Percentiles rank a stretch among this genome's conserved stretches.
phyloP scores from a whole-genome alignment of 2,113 vertebrate species.

The Clupea harengus region DNA sequence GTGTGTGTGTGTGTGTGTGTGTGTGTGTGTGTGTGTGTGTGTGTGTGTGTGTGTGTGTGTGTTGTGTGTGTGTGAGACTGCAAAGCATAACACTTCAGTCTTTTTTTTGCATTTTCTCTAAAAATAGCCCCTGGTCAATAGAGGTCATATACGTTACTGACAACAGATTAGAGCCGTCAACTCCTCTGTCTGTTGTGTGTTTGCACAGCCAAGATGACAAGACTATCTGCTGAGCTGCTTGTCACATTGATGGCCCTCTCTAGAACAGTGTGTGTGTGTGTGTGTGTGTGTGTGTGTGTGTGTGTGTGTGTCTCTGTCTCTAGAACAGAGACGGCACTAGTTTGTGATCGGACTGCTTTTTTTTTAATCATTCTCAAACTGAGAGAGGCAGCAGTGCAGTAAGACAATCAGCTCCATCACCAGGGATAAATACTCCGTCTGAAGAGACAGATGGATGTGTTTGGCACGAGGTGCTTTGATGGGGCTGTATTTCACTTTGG shows the following conservation, averaged over 20 bases:
- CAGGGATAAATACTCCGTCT: background rate
- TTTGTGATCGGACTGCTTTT: background rate
- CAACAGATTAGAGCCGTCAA: slow-evolving; percentile 23
- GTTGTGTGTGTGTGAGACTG: too few relatives aligned
- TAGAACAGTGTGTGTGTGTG: too few relatives aligned
- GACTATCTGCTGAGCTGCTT: too few relatives aligned
- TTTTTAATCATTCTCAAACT: too few relatives aligned
- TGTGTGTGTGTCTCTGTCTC: too few relatives aligned
- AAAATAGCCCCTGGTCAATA: slow-evolving; percentile 44
- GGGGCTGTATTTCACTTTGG: too few relatives aligned
- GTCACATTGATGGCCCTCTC: too few relatives aligned
- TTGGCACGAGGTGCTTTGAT: background rate
- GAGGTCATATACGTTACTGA: slow-evolving; percentile 38
- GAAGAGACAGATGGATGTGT: background rate
- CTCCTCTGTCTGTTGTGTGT: slow-evolving; percentile 23
- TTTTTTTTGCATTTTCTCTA: slow-evolving; percentile 17
- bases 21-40: background rate
- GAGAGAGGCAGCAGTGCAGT: too few relatives aligned
- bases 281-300: too few relatives aligned
- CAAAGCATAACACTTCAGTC: too few relatives aligned
- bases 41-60: too few relatives aligned
- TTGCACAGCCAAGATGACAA: background rate
- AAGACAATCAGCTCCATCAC: background rate
- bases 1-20: background rate
- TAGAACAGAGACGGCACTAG: background rate